A percentile compares a stretch with the other conserved stretches of the same genome.
Conservation (phyloP, 1,140 invertebrate genomes). For the Drosophila punjabiensis region DNA sequence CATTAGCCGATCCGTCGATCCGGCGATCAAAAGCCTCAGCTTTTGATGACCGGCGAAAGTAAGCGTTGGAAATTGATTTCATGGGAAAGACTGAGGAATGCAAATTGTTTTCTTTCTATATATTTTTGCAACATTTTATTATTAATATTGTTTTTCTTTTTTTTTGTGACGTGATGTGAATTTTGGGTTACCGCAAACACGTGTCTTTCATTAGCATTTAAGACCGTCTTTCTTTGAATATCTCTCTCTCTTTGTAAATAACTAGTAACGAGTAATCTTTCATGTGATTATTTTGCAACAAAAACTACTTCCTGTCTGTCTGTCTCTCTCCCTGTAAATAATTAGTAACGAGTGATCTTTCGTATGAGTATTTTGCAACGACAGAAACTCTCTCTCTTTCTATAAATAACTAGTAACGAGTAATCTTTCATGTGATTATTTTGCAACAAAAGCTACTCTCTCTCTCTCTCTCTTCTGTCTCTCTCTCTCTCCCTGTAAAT, state of each 20-base stretch:
- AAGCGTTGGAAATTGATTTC: constrained; percentile 60
- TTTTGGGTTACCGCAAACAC: constrained; percentile 19
- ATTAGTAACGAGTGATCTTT: not conserved
- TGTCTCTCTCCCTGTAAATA: too few species aligned
- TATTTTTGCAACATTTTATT: constrained; percentile 4
- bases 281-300: not conserved
- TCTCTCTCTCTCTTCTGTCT: too few species aligned
- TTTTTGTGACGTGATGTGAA: not conserved
- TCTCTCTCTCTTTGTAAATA: not conserved
- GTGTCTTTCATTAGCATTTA: constrained; percentile 5
- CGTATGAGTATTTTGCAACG: too few species aligned
- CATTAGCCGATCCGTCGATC: constrained; percentile 43
- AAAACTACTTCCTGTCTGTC: too few species aligned
- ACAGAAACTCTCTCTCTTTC: too few species aligned
- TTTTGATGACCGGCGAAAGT: constrained; percentile 36
- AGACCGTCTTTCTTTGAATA: not conserved
- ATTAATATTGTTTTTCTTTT: not conserved
- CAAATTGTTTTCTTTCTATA: not conserved
- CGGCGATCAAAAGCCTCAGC: constrained; percentile 3
- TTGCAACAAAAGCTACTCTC: too few species aligned
- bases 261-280: not conserved
- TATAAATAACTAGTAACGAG: too few species aligned
- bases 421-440: not conserved
- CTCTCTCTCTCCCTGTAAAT: too few species aligned
- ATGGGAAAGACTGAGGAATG: constrained; percentile 40